phyloP scores from a whole-genome alignment of 2,113 vertebrate species.

The Glaucomys volans region DNA sequence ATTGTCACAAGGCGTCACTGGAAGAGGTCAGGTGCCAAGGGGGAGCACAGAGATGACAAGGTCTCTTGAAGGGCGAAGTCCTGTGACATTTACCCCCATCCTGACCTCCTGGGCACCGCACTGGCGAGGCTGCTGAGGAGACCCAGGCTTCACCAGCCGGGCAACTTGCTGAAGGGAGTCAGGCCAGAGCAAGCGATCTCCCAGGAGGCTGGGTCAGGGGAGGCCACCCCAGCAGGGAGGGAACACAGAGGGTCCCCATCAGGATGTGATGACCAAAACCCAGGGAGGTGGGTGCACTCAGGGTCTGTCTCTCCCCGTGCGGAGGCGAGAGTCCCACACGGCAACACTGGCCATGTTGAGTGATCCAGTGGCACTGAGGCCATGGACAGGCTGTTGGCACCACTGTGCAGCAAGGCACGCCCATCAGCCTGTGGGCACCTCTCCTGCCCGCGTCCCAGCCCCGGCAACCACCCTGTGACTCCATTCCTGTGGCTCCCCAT shows the following conservation, averaged over 20 bases:
- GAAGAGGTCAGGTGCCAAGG: rapidly evolving
- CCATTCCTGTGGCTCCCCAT: too few relatives aligned
- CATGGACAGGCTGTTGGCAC: rapidly evolving
- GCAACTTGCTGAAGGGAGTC: neutral
- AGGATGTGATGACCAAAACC: neutral
- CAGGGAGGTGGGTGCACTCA: too few relatives aligned
- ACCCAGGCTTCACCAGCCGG: neutral
- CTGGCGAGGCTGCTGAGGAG: neutral
- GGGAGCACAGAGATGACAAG: neutral
- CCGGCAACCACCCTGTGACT: too few relatives aligned
- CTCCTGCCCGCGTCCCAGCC: too few relatives aligned
- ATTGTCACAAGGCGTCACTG: neutral
- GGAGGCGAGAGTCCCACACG: neutral
- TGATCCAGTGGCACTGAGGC: rapidly evolving
- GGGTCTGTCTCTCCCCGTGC: neutral
- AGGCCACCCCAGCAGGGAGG: neutral
- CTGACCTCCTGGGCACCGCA: neutral
- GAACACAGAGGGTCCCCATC: neutral
- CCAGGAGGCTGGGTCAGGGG: rapidly evolving
- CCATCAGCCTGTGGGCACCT: too few relatives aligned
- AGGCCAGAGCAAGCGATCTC: too few relatives aligned
- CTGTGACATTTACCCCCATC: too few relatives aligned
- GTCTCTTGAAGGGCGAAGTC: rapidly evolving
- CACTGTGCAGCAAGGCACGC: too few relatives aligned
- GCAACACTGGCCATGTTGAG: too few relatives aligned